Evolutionary conservation across 2,113 vertebrate species (phyloP).

Genomic region (Ivindomyrus marchei): DNA sequence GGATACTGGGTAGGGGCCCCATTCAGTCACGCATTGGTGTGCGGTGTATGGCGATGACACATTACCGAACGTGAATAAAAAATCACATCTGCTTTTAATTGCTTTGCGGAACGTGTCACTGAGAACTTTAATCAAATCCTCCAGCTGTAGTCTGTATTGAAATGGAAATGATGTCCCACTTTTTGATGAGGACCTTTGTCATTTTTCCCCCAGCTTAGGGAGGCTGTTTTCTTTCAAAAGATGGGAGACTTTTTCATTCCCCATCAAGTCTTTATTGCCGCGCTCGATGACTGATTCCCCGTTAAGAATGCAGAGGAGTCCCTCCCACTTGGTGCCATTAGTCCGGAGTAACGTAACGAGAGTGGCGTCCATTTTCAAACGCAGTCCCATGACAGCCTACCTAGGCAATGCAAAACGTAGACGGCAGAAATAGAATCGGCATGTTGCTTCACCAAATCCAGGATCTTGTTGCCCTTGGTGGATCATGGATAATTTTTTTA

Average conservation of each 20-base stretch:
- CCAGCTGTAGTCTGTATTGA: constrained; percentile 33
- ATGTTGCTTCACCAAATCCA: neutral
- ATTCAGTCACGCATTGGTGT: neutral
- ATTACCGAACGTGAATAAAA: constrained; percentile 16
- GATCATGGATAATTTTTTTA: neutral
- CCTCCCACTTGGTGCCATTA: neutral
- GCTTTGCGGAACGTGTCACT: constrained; percentile 33
- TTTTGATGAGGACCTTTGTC: constrained; percentile 29
- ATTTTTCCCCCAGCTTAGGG: neutral
- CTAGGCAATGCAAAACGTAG: too few species aligned
- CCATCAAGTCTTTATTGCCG: constrained; percentile 25
- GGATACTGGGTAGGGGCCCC: neutral
- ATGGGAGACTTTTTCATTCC: neutral
- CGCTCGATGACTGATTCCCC: constrained; percentile 27
- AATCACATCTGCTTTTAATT: constrained; percentile 35
- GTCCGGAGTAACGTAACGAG: neutral
- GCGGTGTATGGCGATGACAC: constrained; percentile 14
- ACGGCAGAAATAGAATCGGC: neutral
- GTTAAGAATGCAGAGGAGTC: constrained; percentile 13
- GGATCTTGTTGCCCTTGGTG: neutral
- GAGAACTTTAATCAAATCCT: constrained; percentile 31
- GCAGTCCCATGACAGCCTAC: neutral
- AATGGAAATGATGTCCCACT: constrained; percentile 39
- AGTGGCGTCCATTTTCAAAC: neutral
- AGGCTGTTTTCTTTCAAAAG: constrained; percentile 30